Conservation (phyloP, 2,888 invertebrate genomes). For the Melieria picta region DNA sequence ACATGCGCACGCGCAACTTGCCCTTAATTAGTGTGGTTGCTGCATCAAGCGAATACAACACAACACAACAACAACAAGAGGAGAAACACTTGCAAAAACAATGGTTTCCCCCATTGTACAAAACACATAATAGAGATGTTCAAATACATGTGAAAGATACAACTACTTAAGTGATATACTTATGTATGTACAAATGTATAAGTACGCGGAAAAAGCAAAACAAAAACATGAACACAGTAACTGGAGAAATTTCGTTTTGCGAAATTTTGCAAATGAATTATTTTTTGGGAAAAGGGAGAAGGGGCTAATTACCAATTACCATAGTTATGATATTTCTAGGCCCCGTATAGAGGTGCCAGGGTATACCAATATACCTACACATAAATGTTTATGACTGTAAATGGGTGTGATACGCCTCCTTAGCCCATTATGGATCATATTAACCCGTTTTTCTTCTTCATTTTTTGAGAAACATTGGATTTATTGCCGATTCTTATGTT, state of each 20-base stretch:
- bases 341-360: not conserved
- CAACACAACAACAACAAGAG: not conserved
- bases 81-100: not conserved
- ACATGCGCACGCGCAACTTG: not conserved
- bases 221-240: not conserved
- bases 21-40: conserved; percentile 32
- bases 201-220: not conserved
- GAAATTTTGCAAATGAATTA: conserved; percentile 2
- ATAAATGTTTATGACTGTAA: not conserved
- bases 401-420: not conserved
- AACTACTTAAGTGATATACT: not conserved
- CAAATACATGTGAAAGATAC: not conserved
- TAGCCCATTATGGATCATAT: not conserved
- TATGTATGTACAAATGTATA: not conserved
- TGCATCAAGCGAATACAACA: not conserved
- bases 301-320: not conserved
- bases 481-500: too few relatives aligned
- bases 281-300: conserved; percentile 3
- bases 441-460: too few relatives aligned
- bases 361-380: not conserved
- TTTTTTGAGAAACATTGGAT: too few relatives aligned
- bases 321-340: not conserved
- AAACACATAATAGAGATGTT: not conserved
- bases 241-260: not conserved
- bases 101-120: not conserved